Percentiles rank a stretch among this genome's conserved stretches.
Conservation (phyloP, 1,140 invertebrate genomes). For the Drosophila lacertosa region DNA sequence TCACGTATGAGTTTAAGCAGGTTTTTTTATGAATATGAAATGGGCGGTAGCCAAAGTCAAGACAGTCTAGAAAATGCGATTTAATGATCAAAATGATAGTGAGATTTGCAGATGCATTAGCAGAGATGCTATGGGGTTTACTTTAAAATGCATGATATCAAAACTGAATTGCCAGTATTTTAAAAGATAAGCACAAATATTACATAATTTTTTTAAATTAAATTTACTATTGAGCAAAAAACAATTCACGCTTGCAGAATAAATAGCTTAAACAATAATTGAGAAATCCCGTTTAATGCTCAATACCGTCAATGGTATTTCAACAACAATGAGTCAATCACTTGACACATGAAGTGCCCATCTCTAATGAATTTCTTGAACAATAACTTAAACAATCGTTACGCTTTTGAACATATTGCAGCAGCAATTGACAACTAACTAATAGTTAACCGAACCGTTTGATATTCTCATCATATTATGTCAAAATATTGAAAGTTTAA, state of each 20-base stretch:
- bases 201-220: constrained; percentile 2
- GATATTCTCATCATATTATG: constrained; percentile 3
- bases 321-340: constrained; percentile 33
- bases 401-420: constrained; percentile 16
- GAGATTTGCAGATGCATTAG: constrained; percentile 22
- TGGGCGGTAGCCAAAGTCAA: constrained; percentile 48
- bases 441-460: constrained; percentile 5
- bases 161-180: no score
- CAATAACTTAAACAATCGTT: constrained; percentile 25
- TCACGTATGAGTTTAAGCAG: constrained; percentile 15
- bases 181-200: neutral
- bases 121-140: no score
- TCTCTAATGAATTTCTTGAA: constrained; percentile 48
- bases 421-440: neutral
- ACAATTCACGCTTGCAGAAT: neutral
- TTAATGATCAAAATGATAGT: constrained; percentile 46
- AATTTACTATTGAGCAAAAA: neutral
- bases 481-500: constrained; percentile 9
- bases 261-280: constrained; percentile 1
- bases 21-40: constrained; percentile 30
- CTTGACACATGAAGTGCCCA: constrained; percentile 66
- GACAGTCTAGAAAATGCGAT: constrained; percentile 18
- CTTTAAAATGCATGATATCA: no score
- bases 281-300: constrained; percentile 18
- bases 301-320: constrained; percentile 36